Percentiles rank a stretch among this genome's conserved stretches.
Evolutionary conservation across 2,888 invertebrate species (phyloP).

Genomic region (Cheilosia impressa): DNA sequence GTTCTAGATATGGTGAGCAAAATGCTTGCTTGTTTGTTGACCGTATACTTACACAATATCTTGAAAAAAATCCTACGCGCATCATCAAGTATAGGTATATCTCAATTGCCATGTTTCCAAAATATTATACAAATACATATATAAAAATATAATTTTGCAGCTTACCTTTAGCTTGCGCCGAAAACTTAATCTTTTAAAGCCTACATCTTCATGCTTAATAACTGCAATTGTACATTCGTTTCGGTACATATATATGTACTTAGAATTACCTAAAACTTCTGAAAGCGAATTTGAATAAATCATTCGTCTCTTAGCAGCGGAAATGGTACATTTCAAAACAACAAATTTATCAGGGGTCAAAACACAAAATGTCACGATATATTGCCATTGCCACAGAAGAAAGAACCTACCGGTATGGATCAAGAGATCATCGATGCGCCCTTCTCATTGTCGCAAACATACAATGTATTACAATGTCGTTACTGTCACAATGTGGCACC

Average conservation of each 20-base stretch:
- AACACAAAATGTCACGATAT: constrained; percentile 49
- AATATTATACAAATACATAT: no score
- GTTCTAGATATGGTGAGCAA: no score
- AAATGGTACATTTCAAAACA: constrained; percentile 11
- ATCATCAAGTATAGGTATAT: no score
- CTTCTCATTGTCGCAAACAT: constrained; percentile 25
- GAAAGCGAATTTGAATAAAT: constrained; percentile 18
- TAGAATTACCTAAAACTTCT: background rate
- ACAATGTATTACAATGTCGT: constrained; percentile 53
- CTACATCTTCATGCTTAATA: background rate
- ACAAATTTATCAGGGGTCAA: constrained; percentile 57
- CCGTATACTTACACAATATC: no score
- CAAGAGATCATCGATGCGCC: constrained; percentile 69
- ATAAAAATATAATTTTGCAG: no score
- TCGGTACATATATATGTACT: background rate
- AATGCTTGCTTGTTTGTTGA: no score
- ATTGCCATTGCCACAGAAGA: constrained; percentile 27
- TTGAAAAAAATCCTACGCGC: no score
- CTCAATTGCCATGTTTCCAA: no score
- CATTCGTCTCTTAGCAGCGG: background rate
- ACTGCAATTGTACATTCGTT: background rate
- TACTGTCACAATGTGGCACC: constrained; percentile 61
- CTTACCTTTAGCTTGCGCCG: no score
- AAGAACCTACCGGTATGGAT: constrained; percentile 43
- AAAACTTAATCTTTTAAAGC: no score